Base-by-base conservation (phyloP, 2,113 vertebrate species). In the Pseudonaja textilis region DNA sequence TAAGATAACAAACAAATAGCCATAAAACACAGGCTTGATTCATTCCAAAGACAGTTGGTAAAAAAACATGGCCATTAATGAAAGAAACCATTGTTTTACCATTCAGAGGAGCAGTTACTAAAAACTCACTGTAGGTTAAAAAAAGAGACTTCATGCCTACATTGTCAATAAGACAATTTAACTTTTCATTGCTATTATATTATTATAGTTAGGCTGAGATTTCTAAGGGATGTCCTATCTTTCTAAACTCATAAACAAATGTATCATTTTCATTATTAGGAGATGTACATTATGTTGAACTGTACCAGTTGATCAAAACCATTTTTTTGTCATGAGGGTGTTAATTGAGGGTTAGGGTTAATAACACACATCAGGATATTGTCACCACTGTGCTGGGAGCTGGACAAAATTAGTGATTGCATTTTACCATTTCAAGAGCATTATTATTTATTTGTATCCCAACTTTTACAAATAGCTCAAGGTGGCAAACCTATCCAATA, bases 1-100 rank as follows among this genome's bases (percentile, higher is more conserved):
- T 94, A 95, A 95, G 94, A 96, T 94, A 93, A 97, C 94, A 96
- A 96, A 96, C 94, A 92, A 95, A 97, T 97, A 96, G 96, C 6
- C 3, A 95, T 69, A 91, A 93, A 81, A 69, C 5, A 3, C 85
- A 39, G 3, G 90, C 94, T 89, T 88, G 93, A 87, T 0, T 89
- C 64, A 0, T 39, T 64, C 94, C 50, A 69, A 94, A 95, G 93
- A 95, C 74, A 42, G 3, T 26, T 91, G 20, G 86, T 85, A 93
- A 94, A 89, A 9, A 94, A 91, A 91, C 0, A 0, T 54, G 69
- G 92, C 6, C 91, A 56, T 39, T 96, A 95, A 96, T 90, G 91
- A 93, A 93, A 26, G 1, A 89, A 92, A 61, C 74, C 29, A 90
- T 90, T 87, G 47, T 50, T 93, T 69, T 85, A 90, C 92, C 54